Evolutionary conservation across 2,888 invertebrate species (phyloP).

Genomic region (Ornithoptera priamus): DNA sequence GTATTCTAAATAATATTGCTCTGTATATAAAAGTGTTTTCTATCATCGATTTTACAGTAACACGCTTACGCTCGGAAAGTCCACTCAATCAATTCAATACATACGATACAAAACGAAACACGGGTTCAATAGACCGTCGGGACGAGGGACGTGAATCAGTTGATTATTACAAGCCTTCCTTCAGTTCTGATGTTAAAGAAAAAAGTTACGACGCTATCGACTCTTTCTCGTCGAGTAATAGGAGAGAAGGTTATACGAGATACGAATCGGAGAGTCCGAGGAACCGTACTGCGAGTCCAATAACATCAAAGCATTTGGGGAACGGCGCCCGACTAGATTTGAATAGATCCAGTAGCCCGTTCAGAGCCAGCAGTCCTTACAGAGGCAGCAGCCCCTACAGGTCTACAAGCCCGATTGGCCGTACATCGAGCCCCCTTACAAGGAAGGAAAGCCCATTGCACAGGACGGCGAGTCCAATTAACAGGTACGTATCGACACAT

Average conservation of each 20-base stretch:
- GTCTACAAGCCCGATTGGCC: conserved; percentile 72
- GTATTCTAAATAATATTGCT: conserved; percentile 21
- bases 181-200: conserved; percentile 64
- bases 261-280: conserved; percentile 72
- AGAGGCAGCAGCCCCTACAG: conserved; percentile 62
- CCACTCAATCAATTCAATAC: conserved; percentile 68
- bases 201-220: conserved; percentile 71
- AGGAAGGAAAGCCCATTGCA: conserved; percentile 76
- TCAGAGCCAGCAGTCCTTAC: conserved; percentile 68
- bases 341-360: conserved; percentile 64
- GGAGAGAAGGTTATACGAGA: conserved; percentile 60
- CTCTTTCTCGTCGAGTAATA: conserved; percentile 68
- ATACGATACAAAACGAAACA: conserved; percentile 65
- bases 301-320: conserved; percentile 78
- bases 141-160: conserved; percentile 67
- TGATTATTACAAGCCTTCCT: conserved; percentile 71
- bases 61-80: conserved; percentile 71
- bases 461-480: conserved; percentile 78
- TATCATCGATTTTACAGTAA: conserved; percentile 47
- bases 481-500: conserved; percentile 52
- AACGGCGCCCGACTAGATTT: conserved; percentile 72
- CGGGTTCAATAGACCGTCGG: conserved; percentile 67
- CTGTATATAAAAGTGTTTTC: conserved; percentile 22
- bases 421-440: conserved; percentile 77
- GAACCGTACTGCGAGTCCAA: conserved; percentile 71